Conservation (phyloP, 2,888 invertebrate species). For the Proisotoma minuta region DNA sequence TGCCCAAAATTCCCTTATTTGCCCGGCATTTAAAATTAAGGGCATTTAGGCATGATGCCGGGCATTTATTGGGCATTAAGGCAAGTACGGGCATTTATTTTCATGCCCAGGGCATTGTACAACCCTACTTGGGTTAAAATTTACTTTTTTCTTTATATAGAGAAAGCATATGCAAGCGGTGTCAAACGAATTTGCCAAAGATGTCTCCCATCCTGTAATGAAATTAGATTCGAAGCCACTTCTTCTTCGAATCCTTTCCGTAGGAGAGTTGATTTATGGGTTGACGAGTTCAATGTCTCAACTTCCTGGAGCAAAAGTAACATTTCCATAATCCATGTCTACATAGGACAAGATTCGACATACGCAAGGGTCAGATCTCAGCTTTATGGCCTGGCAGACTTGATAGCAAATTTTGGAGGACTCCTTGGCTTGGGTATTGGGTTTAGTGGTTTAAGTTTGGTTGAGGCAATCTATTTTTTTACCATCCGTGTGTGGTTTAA, state of each 20-base stretch:
- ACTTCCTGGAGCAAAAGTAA: conserved; percentile 14
- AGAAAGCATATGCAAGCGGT: conserved; percentile 15
- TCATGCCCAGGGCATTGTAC: too few species aligned
- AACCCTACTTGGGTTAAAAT: too few species aligned
- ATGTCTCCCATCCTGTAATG: conserved; percentile 30
- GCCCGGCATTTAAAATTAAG: too few species aligned
- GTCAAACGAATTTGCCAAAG: conserved; percentile 22
- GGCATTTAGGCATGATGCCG: too few species aligned
- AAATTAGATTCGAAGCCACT: conserved; percentile 24
- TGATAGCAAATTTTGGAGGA: conserved; percentile 15
- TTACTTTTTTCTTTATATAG: conserved; percentile 1
- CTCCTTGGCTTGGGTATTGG: conserved; percentile 8
- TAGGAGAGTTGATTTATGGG: conserved; percentile 32
- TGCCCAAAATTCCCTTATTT: too few species aligned
- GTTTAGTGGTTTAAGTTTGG: conserved; percentile 5
- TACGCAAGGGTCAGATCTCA: conserved; percentile 11
- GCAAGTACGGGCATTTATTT: too few species aligned
- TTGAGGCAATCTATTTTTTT: conserved; percentile 12
- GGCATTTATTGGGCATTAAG: too few species aligned
- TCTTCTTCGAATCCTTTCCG: conserved; percentile 25
- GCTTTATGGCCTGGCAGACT: conserved; percentile 9
- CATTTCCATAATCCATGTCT: conserved; percentile 15
- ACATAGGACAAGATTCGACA: conserved; percentile 12
- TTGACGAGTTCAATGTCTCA: conserved; percentile 19
- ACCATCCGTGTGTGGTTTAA: conserved; percentile 5